Conservation (phyloP, 1,140 invertebrate species). For the Holcopasites calliopsidis region DNA sequence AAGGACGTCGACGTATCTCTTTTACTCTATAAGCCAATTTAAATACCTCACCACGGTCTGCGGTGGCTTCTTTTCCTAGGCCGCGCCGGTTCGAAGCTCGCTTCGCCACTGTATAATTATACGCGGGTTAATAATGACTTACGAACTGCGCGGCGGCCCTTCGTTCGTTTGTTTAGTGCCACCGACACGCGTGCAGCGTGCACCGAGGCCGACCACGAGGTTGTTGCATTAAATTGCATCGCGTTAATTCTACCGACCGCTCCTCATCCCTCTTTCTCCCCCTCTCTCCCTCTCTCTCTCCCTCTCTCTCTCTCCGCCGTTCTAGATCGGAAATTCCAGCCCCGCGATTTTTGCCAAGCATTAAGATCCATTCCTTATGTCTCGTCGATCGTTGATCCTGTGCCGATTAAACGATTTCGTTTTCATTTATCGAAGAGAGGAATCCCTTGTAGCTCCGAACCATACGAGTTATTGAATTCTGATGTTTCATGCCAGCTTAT, state of each 20-base stretch:
- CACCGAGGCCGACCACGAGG: conserved; percentile 21
- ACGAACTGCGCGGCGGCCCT: conserved; percentile 48
- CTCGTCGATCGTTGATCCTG: conserved; percentile 29
- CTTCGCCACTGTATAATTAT: conserved; percentile 52
- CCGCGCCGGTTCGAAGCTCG: conserved; percentile 34
- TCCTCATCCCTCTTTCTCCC: background rate
- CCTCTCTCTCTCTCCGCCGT: background rate
- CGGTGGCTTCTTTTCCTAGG: conserved; percentile 44
- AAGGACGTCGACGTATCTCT: conserved; percentile 52
- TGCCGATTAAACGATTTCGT: background rate
- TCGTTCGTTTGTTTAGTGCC: conserved; percentile 58
- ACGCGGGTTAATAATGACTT: conserved; percentile 64
- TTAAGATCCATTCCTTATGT: background rate
- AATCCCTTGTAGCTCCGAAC: background rate
- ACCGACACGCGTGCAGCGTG: conserved; percentile 45
- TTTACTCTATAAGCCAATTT: conserved; percentile 59
- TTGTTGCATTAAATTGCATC: conserved; percentile 54
- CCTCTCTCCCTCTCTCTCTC: background rate
- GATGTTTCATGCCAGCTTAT: no score
- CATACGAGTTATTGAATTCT: no score
- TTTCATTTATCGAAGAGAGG: background rate
- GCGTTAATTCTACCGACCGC: conserved; percentile 42
- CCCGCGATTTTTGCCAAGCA: background rate
- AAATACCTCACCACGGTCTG: conserved; percentile 51
- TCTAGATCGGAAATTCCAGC: background rate